Conservation (phyloP, 1,140 invertebrate species). For the Zaprionus taronus region DNA sequence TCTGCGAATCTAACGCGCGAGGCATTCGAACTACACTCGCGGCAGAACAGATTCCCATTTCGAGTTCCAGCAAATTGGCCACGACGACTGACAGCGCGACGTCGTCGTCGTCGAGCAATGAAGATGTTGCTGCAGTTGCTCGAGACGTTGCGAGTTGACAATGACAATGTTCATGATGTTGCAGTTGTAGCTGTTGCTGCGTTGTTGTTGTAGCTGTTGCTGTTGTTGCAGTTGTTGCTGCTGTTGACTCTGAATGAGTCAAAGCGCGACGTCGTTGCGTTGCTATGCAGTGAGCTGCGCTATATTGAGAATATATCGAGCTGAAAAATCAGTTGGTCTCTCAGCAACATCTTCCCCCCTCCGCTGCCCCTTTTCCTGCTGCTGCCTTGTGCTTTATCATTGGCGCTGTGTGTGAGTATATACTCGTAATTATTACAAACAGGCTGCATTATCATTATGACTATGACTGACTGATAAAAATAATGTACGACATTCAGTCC, state of each 20-base stretch:
- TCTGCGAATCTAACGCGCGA: too few species aligned
- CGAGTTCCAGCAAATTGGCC: not conserved
- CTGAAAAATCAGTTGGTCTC: slow-evolving; percentile 31
- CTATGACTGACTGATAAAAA: slow-evolving; percentile 55
- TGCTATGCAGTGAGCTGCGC: slow-evolving; percentile 1
- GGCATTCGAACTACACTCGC: not conserved
- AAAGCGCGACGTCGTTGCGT: slow-evolving; percentile 36
- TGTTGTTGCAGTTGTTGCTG: not conserved
- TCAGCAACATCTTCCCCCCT: too few species aligned
- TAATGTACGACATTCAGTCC: slow-evolving; percentile 32
- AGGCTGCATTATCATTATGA: slow-evolving; percentile 52
- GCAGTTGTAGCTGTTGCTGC: not conserved
- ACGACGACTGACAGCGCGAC: slow-evolving; percentile 19
- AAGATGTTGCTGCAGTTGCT: slow-evolving; percentile 31
- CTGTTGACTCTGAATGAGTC: slow-evolving; percentile 70
- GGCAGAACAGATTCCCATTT: not conserved
- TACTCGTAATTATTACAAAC: slow-evolving; percentile 48
- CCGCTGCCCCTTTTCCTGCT: not conserved
- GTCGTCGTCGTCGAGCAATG: slow-evolving; percentile 27
- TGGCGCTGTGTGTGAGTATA: slow-evolving; percentile 12
- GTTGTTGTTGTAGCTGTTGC: not conserved
- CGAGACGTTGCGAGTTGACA: slow-evolving; percentile 43
- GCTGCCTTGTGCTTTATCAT: slow-evolving; percentile 25
- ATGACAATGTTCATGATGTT: slow-evolving; percentile 37
- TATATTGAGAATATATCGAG: slow-evolving; percentile 45